phyloP scores from a whole-genome alignment of 2,113 vertebrate genomes.

The Girardinichthys multiradiatus region DNA sequence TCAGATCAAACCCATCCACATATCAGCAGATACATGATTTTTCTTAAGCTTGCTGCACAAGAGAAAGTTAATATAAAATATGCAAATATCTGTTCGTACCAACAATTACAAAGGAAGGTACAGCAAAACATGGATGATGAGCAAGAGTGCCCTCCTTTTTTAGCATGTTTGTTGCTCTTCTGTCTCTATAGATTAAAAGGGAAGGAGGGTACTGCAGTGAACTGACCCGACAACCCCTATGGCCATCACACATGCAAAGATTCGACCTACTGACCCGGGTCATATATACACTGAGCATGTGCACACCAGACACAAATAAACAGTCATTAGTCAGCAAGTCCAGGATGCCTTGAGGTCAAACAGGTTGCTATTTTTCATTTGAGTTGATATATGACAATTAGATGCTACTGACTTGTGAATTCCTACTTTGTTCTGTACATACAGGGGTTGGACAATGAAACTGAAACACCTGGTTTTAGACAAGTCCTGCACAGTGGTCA shows the following conservation, averaged over 20 bases:
- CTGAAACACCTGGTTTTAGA: too few species aligned
- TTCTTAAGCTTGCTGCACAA: background rate
- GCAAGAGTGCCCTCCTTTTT: constrained; percentile 10
- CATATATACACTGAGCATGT: constrained; percentile 23
- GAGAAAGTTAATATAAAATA: background rate
- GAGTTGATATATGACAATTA: too few species aligned
- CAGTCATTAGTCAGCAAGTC: constrained; percentile 38
- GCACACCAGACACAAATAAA: constrained; percentile 52
- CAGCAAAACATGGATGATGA: background rate
- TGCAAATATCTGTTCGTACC: background rate
- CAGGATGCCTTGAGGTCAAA: constrained; percentile 31
- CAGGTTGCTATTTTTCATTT: constrained; percentile 2
- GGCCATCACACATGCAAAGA: constrained; percentile 48
- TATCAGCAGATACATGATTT: constrained; percentile 19
- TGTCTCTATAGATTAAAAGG: constrained; percentile 41
- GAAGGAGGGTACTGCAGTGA: constrained; percentile 20
- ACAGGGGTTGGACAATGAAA: too few species aligned
- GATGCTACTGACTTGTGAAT: too few species aligned
- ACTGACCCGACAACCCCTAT: constrained; percentile 34
- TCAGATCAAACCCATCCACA: constrained; percentile 29
- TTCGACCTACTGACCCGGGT: background rate
- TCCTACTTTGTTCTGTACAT: too few species aligned
- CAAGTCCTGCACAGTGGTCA: too few species aligned
- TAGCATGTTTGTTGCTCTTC: constrained; percentile 64
- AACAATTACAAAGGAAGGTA: constrained; percentile 5